Evolutionary conservation across 2,113 vertebrate species (phyloP).

Genomic region (Copsychus sechellarum): DNA sequence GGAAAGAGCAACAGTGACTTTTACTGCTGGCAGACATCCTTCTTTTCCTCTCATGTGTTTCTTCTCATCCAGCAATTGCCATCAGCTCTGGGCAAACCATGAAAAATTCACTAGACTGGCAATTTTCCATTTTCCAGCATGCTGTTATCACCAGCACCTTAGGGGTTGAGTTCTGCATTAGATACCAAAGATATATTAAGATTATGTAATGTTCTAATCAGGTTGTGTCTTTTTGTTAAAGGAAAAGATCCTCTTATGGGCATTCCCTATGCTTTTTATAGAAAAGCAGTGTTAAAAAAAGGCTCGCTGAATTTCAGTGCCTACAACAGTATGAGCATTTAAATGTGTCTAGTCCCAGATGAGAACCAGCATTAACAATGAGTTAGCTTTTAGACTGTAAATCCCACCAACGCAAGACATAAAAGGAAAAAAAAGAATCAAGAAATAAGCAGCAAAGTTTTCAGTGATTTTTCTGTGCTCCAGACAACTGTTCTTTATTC

Average conservation of each 20-base stretch:
- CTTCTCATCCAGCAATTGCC: background rate
- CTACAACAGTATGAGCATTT: background rate
- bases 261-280: background rate
- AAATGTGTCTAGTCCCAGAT: background rate
- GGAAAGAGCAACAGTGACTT: background rate
- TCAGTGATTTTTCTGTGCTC: background rate
- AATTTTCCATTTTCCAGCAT: background rate
- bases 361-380: constrained; percentile 18
- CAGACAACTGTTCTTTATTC: background rate
- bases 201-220: background rate
- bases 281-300: background rate
- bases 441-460: background rate
- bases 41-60: background rate
- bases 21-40: background rate
- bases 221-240: background rate
- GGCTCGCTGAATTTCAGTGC: background rate
- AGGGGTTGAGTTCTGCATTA: background rate
- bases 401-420: background rate
- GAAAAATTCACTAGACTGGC: background rate
- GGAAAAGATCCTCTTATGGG: background rate
- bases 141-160: background rate
- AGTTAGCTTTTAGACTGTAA: constrained; percentile 13
- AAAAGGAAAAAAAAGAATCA: background rate
- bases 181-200: background rate
- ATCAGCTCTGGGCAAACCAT: background rate